Base-by-base conservation (phyloP, 2,888 invertebrate genomes). In the Dryobotodes eremita region DNA sequence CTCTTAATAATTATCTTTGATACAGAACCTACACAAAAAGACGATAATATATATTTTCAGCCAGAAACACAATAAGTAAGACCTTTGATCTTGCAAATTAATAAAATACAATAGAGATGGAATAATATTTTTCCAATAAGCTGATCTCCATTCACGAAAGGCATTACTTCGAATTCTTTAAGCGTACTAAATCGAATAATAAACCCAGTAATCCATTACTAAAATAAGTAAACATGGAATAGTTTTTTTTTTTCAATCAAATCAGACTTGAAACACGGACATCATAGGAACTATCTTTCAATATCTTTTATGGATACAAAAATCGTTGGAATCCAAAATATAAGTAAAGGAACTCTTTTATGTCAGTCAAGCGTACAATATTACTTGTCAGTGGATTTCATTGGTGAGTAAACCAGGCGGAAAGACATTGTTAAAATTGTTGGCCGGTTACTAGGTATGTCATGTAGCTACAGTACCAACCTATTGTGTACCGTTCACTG, bases 351-450 rank as follows among this genome's bases (percentile, higher is more conserved):
- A 80, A 64, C 61, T 76, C 83, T 89, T 89, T 89, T 84, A 86
- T 87, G 84, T 86, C 79, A 85, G 85, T 84, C 77, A 84, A 86
- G 80, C 89, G 84, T 84, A 89, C 83, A 85, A 89, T 90, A 90
- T 84, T 73, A 89, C 87, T 91, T 90, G 88, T 89, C 88, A 88
- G 86, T 89, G 89, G 88, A 86, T 92, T 90, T 88, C 84, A 89
- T 90, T 89, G 87, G 86, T 80, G 82, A 78, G 79, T 79, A 84
- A 84, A 84, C 86, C 89, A 85, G 78, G 79, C 89, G 91, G 91
- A 90, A 90, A 90, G 84, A 85, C 88, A 88, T 90, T 90, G 89
- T 91, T 89, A 89, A 88, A 90, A 89, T 84, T 86, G 86, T 88
- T 89, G 82, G 79, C 77, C 85, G 85, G 88, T 88, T 86, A 72